Conservation (phyloP, 2,113 vertebrate genomes). For the Protomyctophum bolini region DNA sequence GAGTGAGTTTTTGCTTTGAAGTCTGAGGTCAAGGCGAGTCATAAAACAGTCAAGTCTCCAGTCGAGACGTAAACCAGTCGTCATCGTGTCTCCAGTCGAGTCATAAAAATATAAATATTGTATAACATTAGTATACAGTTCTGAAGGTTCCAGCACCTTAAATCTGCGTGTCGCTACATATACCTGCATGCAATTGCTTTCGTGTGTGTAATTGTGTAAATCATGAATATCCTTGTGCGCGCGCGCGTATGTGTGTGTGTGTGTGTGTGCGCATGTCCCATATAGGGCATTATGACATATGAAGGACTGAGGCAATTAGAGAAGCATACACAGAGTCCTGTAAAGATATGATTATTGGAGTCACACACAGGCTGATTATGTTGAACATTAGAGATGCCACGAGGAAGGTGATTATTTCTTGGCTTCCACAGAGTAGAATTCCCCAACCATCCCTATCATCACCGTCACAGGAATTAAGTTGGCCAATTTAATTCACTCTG, state of each 20-base stretch:
- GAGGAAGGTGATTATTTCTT: constrained; percentile 16
- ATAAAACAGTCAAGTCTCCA: too few species aligned
- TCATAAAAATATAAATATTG: too few species aligned
- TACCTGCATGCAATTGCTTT: not conserved
- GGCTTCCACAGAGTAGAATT: constrained; percentile 5
- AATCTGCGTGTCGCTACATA: not conserved
- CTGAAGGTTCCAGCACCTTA: too few species aligned
- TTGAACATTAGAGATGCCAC: constrained; percentile 28
- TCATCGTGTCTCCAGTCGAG: too few species aligned
- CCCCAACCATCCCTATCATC: constrained; percentile 11
- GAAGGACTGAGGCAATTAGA: constrained; percentile 24
- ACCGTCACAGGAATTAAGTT: not conserved
- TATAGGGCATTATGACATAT: not conserved
- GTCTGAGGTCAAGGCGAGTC: too few species aligned
- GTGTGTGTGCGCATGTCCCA: not conserved
- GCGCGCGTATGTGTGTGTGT: not conserved
- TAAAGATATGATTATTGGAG: constrained; percentile 18
- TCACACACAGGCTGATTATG: constrained; percentile 11
- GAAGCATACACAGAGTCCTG: constrained; percentile 11
- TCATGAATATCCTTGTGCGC: too few species aligned
- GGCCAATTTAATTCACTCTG: constrained; percentile 10
- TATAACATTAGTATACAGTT: too few species aligned
- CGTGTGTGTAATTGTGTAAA: too few species aligned
- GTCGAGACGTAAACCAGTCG: too few species aligned
- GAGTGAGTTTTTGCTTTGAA: too few species aligned